These are phyloP conservation scores for Neotoxoptera formosana DNA, from an alignment of 1,140 invertebrate species.

Conservation along the genomic window DNA sequence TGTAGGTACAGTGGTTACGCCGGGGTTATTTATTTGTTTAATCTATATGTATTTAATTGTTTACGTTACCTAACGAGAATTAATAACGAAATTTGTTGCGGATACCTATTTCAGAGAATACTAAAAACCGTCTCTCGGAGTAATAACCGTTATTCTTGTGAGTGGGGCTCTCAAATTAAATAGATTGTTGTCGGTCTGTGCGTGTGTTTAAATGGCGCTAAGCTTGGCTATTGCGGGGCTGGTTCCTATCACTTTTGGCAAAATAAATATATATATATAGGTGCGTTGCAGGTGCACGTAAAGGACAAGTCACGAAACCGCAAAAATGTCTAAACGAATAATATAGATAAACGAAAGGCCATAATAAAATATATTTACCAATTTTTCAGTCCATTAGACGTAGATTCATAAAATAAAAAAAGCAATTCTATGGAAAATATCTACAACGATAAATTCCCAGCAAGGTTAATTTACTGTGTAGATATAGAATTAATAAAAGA, in stretches of 20 bases:
- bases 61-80: not conserved
- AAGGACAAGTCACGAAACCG: not conserved
- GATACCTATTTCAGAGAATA: not conserved
- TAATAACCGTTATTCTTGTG: not conserved
- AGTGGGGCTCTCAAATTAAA: not conserved
- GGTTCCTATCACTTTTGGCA: not conserved
- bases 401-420: not conserved
- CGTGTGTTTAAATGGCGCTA: not conserved
- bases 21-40: too few species aligned
- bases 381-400: constrained; percentile 29
- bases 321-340: constrained; percentile 30
- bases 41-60: too few species aligned
- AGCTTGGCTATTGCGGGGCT: not conserved
- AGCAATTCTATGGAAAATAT: constrained; percentile 12
- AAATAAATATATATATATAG: not conserved
- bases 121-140: not conserved
- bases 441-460: not conserved
- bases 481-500: not conserved
- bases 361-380: constrained; percentile 13
- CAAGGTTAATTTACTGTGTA: constrained; percentile 17
- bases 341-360: not conserved
- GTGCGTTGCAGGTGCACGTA: not conserved
- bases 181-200: not conserved
- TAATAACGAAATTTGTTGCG: not conserved
- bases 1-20: too few species aligned